Conservation (phyloP, 23 tunicate genomes). For the Trididemnum clinides region DNA sequence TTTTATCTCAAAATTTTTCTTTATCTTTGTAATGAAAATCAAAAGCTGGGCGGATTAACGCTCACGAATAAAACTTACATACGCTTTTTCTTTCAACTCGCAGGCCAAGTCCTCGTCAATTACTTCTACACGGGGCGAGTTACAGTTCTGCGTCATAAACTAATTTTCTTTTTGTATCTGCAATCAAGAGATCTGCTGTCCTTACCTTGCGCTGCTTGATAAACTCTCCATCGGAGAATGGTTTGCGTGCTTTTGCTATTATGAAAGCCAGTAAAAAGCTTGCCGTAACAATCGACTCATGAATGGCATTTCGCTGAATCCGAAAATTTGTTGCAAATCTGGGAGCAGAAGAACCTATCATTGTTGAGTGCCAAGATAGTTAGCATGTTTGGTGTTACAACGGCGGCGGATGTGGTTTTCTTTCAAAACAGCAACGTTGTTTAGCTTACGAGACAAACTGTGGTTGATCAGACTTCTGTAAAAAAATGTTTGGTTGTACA, state of each 20-base stretch:
- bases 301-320: slow-evolving; percentile 7
- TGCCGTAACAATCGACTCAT: slow-evolving; percentile 26
- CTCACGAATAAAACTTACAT: slow-evolving; percentile 2
- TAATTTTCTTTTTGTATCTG: slow-evolving; percentile 26
- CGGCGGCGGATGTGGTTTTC: background rate
- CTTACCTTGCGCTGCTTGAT: slow-evolving; percentile 26
- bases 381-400: slow-evolving; percentile 5
- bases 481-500: slow-evolving; percentile 33
- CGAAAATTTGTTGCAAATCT: slow-evolving; percentile 11
- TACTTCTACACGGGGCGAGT: slow-evolving; percentile 9
- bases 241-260: slow-evolving; percentile 39
- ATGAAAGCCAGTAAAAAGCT: slow-evolving; percentile 32
- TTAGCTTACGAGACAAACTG: background rate
- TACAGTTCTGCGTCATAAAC: slow-evolving; percentile 38
- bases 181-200: slow-evolving; percentile 21
- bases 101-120: background rate
- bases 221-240: slow-evolving; percentile 40
- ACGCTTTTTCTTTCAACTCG: slow-evolving; percentile 19
- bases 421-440: slow-evolving; percentile 17
- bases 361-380: background rate
- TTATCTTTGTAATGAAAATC: slow-evolving; percentile 31
- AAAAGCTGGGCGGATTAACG: slow-evolving; percentile 45
- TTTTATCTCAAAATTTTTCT: slow-evolving; percentile 43
- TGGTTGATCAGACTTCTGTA: slow-evolving; percentile 17
- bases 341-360: background rate